Base-by-base conservation (phyloP, 2,113 vertebrate species). In the Atlantisia rogersi region DNA sequence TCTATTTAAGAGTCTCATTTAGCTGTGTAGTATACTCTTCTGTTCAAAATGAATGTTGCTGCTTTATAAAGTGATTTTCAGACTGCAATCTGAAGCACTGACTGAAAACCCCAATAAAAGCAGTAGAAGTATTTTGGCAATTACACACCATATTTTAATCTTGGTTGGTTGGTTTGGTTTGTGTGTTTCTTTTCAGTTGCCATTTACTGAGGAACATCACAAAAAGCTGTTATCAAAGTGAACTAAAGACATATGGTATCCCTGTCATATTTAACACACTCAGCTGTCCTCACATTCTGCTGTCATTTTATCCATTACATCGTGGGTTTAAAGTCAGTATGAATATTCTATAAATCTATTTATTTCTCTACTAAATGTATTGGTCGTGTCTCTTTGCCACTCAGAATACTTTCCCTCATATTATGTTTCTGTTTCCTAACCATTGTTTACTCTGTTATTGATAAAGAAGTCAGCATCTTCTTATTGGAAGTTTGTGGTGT, bases 361-460 rank as follows among this genome's bases (percentile, higher is more conserved):
- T 65, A 12, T 62, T 52, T 63, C 8, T 39, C 16, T 15, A 65
- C 19, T 44, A 56, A 63, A 11, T 37, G 64, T 52, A 59, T 48
- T 53, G 82, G 78, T 56, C 29, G 67, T 71, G 18, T 13, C 5
- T 40, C 28, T 86, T 60, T 80, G 48, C 12, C 12, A 37, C 12
- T 25, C 25, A 81, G 46, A 84, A 42, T 63, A 39, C 12, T 24
- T 58, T 18, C 7, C 4, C 5, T 65, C 48, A 12, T 35, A 10
- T 53, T 28, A 71, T 5, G 6, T 22, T 73, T 63, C 46, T 90
- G 10, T 15, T 88, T 88, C 29, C 11, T 40, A 63, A 13, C 5
- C 0, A 0, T 50, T 70, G 11, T 7, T 21, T 77, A 20, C 31
- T 32, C 39, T 48, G 5, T 53, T 62, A 80, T 17, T 28, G 40